Percentiles rank a stretch among this genome's conserved stretches.
phyloP scores from a whole-genome alignment of 1,140 invertebrate genomes.

The Apis dorsata region DNA sequence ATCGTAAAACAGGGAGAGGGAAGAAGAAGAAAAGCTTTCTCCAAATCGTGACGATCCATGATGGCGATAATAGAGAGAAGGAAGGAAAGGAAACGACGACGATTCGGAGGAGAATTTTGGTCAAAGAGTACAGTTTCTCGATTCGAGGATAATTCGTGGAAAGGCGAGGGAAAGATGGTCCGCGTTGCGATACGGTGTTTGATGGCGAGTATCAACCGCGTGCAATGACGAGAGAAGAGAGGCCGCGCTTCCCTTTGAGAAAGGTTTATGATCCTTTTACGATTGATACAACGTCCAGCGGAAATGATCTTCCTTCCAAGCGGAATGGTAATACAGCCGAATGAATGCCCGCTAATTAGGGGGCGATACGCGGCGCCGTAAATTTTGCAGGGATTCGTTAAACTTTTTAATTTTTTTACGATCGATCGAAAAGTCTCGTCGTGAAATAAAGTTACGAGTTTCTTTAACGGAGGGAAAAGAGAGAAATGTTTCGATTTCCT shows the following conservation, averaged over 20 bases:
- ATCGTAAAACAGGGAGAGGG: no score
- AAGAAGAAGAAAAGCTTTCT: no score
- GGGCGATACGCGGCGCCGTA: constrained; percentile 28
- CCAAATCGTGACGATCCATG: no score
- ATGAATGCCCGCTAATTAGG: constrained; percentile 45
- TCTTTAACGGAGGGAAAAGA: neutral
- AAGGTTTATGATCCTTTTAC: constrained; percentile 56
- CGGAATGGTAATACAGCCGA: neutral
- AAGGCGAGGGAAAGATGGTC: constrained; percentile 24
- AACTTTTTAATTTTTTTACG: constrained; percentile 21
- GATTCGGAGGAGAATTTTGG: neutral
- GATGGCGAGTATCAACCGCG: constrained; percentile 8
- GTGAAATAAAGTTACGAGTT: neutral
- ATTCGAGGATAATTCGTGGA: constrained; percentile 23
- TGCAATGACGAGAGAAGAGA: neutral
- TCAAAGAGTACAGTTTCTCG: neutral
- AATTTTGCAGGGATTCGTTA: constrained; percentile 32
- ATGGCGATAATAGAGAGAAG: neutral
- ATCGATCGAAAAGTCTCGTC: neutral
- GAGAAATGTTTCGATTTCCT: no score
- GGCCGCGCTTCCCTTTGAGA: constrained; percentile 33
- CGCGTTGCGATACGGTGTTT: constrained; percentile 30
- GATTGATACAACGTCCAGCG: constrained; percentile 50
- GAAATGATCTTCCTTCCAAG: constrained; percentile 53
- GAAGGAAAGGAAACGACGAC: constrained; percentile 14